Evolutionary conservation across 2,888 invertebrate species (phyloP).

Genomic region (Melangyna quadrimaculata): DNA sequence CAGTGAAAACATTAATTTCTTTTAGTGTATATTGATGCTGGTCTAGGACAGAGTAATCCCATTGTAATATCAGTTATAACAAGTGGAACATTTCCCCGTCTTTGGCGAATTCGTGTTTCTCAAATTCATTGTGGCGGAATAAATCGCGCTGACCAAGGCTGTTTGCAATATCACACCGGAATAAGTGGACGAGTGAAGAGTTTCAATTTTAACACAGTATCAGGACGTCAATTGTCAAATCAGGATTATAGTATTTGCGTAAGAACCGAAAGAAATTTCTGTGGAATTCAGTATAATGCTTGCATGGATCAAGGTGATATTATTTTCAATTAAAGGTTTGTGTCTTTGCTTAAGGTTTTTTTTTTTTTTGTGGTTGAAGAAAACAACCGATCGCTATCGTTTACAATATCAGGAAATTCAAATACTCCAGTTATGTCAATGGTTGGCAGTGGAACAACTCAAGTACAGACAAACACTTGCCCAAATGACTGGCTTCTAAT

Average conservation of each 20-base stretch:
- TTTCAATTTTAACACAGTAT: slow-evolving; percentile 90
- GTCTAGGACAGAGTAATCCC: slow-evolving; percentile 86
- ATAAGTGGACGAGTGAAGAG: slow-evolving; percentile 91
- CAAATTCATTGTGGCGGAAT: slow-evolving; percentile 90
- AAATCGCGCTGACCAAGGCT: slow-evolving; percentile 83
- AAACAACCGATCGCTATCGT: slow-evolving; percentile 87
- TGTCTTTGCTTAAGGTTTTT: neutral
- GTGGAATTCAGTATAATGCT: slow-evolving; percentile 91
- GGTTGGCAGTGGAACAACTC: slow-evolving; percentile 85
- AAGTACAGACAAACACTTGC: slow-evolving; percentile 86
- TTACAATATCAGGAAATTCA: slow-evolving; percentile 90
- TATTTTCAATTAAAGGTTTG: neutral
- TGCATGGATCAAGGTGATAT: slow-evolving; percentile 86
- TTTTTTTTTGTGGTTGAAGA: slow-evolving; percentile 80
- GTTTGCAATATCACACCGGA: slow-evolving; percentile 82
- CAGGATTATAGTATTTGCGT: slow-evolving; percentile 95
- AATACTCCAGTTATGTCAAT: slow-evolving; percentile 86
- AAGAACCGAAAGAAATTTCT: slow-evolving; percentile 92
- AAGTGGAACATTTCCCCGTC: slow-evolving; percentile 88
- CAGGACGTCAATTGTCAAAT: slow-evolving; percentile 91
- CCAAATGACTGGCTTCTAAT: slow-evolving; percentile 90
- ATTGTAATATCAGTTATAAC: slow-evolving; percentile 91
- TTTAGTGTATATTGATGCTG: slow-evolving; percentile 92
- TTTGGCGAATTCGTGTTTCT: slow-evolving; percentile 90
- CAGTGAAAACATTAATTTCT: neutral